These are phyloP conservation scores for Aurelia aurita DNA, from an alignment of 30 jellyfish, hydroid and myxozoan species.

Conservation along the genomic window DNA sequence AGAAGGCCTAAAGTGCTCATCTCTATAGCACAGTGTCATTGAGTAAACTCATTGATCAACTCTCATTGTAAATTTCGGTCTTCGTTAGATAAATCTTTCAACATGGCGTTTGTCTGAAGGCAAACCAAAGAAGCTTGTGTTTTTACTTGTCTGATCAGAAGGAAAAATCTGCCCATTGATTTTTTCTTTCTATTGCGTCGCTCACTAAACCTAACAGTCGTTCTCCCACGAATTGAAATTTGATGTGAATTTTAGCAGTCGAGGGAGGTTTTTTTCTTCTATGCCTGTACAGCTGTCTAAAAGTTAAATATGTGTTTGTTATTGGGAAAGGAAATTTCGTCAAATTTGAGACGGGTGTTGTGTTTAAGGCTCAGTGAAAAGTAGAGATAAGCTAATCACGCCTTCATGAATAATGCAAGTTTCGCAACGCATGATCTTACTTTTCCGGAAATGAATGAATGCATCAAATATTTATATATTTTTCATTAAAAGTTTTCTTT, in stretches of 20 bases:
- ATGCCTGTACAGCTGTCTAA: constrained; percentile 10
- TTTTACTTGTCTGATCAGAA: too few species aligned
- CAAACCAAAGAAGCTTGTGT: too few species aligned
- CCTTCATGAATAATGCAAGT: not conserved
- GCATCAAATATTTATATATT: not conserved
- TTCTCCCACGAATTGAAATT: not conserved
- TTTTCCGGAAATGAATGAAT: constrained; percentile 4
- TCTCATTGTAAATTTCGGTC: too few species aligned
- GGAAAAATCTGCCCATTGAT: too few species aligned
- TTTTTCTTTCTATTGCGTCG: too few species aligned
- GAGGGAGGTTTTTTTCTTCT: not conserved
- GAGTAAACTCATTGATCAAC: too few species aligned
- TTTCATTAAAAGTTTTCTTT: too few species aligned
- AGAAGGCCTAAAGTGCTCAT: too few species aligned
- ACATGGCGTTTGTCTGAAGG: too few species aligned
- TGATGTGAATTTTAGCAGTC: not conserved
- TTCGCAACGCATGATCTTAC: not conserved
- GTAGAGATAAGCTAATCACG: not conserved
- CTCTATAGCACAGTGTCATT: too few species aligned
- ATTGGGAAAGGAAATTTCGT: constrained; percentile 19
- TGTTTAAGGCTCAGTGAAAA: not conserved
- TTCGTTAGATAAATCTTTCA: too few species aligned
- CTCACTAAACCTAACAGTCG: too few species aligned
- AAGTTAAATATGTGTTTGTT: constrained; percentile 6
- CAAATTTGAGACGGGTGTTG: constrained; percentile 30